A percentile compares a stretch with the other conserved stretches of the same genome.
These are phyloP conservation scores for Eretmocerus hayati DNA, from an alignment of 2,888 invertebrate species.

Conservation along the genomic window DNA sequence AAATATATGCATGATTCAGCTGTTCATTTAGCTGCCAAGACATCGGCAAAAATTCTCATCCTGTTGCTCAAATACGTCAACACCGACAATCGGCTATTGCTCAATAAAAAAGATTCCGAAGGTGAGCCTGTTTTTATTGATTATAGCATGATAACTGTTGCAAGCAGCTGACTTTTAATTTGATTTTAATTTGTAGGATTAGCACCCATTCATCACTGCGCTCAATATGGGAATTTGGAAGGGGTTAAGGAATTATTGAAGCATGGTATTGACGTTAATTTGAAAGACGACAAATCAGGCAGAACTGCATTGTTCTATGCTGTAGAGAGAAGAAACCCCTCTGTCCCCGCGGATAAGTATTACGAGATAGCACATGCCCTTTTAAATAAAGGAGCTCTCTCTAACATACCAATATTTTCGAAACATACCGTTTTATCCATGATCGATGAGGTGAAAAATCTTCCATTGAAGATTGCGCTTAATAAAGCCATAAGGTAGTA, in stretches of 20 bases:
- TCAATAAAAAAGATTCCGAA: slow-evolving; percentile 29
- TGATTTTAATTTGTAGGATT: slow-evolving; percentile 28
- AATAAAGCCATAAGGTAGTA: slow-evolving; percentile 18
- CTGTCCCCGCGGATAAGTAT: slow-evolving; percentile 16
- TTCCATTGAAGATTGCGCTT: slow-evolving; percentile 24
- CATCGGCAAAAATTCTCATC: slow-evolving; percentile 26
- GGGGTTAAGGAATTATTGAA: slow-evolving; percentile 29
- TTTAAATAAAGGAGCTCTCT: slow-evolving; percentile 29
- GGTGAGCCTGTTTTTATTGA: slow-evolving; percentile 27
- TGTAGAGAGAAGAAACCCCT: slow-evolving; percentile 25
- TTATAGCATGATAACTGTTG: no score
- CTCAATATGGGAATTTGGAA: slow-evolving; percentile 28
- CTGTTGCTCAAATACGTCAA: slow-evolving; percentile 27
- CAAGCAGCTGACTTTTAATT: no score
- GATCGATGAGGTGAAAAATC: slow-evolving; percentile 29
- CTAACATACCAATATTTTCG: slow-evolving; percentile 32
- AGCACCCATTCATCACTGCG: slow-evolving; percentile 39
- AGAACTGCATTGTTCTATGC: slow-evolving; percentile 40
- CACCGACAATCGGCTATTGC: slow-evolving; percentile 5
- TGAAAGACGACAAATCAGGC: slow-evolving; percentile 37
- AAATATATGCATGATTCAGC: slow-evolving; percentile 34
- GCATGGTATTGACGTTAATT: slow-evolving; percentile 32
- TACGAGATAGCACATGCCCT: slow-evolving; percentile 26
- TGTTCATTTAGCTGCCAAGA: slow-evolving; percentile 34
- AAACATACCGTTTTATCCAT: slow-evolving; percentile 35